Evolutionary conservation across 1,140 invertebrate genomes (phyloP).

Genomic region (Apis cerana): DNA sequence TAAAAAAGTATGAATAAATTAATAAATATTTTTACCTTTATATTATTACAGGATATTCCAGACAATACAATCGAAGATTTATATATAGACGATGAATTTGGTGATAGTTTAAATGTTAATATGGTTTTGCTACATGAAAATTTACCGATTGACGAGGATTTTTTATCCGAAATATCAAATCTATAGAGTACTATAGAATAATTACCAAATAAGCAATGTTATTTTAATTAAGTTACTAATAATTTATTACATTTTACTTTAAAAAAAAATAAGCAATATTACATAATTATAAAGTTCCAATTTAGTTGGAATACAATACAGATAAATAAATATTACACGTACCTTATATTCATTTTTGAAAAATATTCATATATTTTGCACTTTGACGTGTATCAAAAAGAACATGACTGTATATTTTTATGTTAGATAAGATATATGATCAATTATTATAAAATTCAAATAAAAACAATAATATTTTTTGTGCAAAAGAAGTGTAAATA

Average conservation of each 20-base stretch:
- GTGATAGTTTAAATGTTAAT: constrained; percentile 69
- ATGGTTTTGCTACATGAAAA: constrained; percentile 69
- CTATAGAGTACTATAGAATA: constrained; percentile 36
- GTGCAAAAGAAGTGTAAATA: constrained; percentile 42
- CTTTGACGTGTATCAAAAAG: constrained; percentile 3
- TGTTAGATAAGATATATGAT: constrained; percentile 40
- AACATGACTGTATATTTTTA: constrained; percentile 6
- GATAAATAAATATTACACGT: background rate
- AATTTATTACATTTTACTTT: constrained; percentile 52
- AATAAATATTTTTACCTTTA: background rate
- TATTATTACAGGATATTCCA: constrained; percentile 57
- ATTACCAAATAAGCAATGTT: background rate
- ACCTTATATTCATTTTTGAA: constrained; percentile 41
- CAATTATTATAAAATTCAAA: constrained; percentile 33
- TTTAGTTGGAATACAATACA: constrained; percentile 20
- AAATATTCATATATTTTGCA: constrained; percentile 51
- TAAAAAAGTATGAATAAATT: background rate
- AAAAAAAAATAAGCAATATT: constrained; percentile 44
- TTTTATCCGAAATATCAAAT: constrained; percentile 59
- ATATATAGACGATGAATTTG: constrained; percentile 75
- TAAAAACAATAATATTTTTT: constrained; percentile 31
- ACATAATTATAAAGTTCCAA: constrained; percentile 39
- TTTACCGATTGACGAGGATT: constrained; percentile 55
- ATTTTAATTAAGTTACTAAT: constrained; percentile 26
- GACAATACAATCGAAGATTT: constrained; percentile 68